Percentiles rank a stretch among this genome's conserved stretches.
These are phyloP conservation scores for Coenonympha glycerion DNA, from an alignment of 2,888 invertebrate species.

Conservation along the genomic window DNA sequence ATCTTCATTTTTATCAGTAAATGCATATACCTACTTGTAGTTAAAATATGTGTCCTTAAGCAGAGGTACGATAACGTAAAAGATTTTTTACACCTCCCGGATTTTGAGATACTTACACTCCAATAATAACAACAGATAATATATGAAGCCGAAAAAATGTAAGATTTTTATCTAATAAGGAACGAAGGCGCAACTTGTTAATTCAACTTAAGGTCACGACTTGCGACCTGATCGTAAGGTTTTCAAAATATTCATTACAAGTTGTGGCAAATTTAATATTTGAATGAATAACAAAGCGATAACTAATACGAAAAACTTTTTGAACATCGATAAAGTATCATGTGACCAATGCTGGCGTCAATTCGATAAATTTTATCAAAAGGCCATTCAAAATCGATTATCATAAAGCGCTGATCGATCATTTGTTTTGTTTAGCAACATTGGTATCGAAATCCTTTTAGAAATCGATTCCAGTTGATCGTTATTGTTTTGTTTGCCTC, in stretches of 20 bases:
- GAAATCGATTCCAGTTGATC: conserved; percentile 2
- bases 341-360: too few relatives aligned
- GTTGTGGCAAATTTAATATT: conserved; percentile 4
- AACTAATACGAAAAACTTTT: background rate
- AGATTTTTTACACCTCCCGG: background rate
- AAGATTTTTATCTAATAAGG: conserved; percentile 6
- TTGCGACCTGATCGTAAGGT: background rate
- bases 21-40: too few relatives aligned
- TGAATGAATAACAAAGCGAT: background rate
- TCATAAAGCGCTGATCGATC: background rate
- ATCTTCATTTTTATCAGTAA: too few relatives aligned
- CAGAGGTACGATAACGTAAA: background rate
- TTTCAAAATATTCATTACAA: background rate
- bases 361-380: background rate
- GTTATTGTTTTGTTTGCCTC: background rate
- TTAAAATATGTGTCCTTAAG: too few relatives aligned
- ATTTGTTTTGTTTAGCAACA: background rate
- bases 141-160: background rate
- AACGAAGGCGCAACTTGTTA: conserved; percentile 5
- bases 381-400: background rate
- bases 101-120: background rate
- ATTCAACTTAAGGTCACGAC: background rate
- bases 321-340: background rate
- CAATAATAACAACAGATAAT: background rate
- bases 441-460: conserved; percentile 1